Evolutionary conservation across 2,888 invertebrate species (phyloP).

Genomic region (Acleris sparsana): DNA sequence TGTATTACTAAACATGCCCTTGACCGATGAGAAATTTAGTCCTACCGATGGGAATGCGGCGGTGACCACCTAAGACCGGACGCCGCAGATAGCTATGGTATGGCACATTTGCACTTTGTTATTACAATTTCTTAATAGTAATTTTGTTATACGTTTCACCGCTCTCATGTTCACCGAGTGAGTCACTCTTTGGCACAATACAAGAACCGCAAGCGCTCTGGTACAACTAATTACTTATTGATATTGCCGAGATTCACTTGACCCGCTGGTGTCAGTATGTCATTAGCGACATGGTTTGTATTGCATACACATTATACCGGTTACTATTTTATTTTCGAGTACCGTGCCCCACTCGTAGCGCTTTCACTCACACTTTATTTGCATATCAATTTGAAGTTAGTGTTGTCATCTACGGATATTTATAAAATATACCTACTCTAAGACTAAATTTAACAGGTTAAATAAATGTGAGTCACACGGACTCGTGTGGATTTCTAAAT

Average conservation of each 20-base stretch:
- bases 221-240: conserved; percentile 1
- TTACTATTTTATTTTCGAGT: conserved; percentile 53
- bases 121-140: no score
- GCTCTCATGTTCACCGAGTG: no score
- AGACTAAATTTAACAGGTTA: conserved; percentile 11
- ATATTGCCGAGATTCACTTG: conserved; percentile 24
- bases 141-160: no score
- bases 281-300: conserved; percentile 42
- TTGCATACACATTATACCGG: conserved; percentile 45
- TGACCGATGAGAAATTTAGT: no score
- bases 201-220: not conserved
- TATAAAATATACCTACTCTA: conserved; percentile 1
- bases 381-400: conserved; percentile 42
- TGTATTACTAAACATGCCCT: no score
- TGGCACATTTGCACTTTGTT: no score
- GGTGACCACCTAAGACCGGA: no score
- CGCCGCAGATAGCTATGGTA: no score
- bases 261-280: conserved; percentile 45
- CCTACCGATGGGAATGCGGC: no score
- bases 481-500: conserved; percentile 5
- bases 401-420: conserved; percentile 31
- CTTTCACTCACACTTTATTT: conserved; percentile 60
- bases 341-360: conserved; percentile 42
- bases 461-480: conserved; percentile 3
- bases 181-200: no score